Base-by-base conservation (phyloP, 2,797 vertebrate genomes). In the Babyrousa celebensis region DNA sequence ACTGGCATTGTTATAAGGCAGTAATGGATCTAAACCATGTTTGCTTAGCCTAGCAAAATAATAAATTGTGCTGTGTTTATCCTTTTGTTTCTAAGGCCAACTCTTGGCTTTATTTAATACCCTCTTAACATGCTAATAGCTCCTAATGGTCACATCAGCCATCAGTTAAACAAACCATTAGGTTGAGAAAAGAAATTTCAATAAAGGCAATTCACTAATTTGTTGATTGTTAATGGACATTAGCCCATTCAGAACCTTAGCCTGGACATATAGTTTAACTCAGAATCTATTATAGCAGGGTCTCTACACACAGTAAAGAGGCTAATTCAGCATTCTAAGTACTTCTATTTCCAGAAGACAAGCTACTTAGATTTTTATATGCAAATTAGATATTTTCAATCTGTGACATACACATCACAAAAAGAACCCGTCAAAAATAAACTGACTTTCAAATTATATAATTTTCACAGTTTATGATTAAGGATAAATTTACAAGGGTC, bases 141-240 rank as follows among this genome's bases (percentile, higher is more conserved):
- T 85, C 80, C 77, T 98, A 98, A 98, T 97, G 96, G 96, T 97
- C 96, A 97, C 96, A 97, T 98, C 91, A 91, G 96, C 97, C 97
- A 98, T 97, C 96, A 98, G 96, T 98, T 98, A 98, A 97, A 97
- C 96, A 98, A 98, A 98, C 93, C 98, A 98, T 97, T 98, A 98
- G 86, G 95, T 97, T 97, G 96, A 97, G 96, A 97, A 98, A 97
- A 97, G 94, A 97, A 98, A 96, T 97, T 96, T 97, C 96, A 96
- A 87, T 97, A 97, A 94, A 96, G 92, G 93, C 97, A 97, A 97
- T 97, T 94, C 96, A 96, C 97, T 97, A 97, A 98, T 97, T 97
- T 98, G 97, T 96, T 97, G 95, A 97, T 97, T 96, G 97, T 97
- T 97, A 97, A 97, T 96, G 94, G 96, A 86, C 96, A 97, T 97